phyloP scores from a whole-genome alignment of 2,113 vertebrate genomes.

The Hemiprocne comata region DNA sequence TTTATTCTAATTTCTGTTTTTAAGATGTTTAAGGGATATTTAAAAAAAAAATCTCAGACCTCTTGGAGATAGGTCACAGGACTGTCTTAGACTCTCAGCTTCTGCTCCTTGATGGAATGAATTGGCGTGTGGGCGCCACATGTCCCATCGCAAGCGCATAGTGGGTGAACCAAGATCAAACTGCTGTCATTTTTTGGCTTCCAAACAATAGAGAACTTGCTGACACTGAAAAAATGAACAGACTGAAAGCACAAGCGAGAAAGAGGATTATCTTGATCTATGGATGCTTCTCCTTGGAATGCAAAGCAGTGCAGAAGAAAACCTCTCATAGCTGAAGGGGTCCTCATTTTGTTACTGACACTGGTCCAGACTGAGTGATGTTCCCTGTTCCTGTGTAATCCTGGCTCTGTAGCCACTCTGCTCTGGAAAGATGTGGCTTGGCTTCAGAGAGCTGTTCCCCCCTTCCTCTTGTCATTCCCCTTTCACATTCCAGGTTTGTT shows the following conservation, averaged over 20 bases:
- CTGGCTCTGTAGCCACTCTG: background rate
- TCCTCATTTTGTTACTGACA: background rate
- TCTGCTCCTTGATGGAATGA: background rate
- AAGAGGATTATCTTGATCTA: background rate
- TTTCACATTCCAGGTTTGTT: background rate
- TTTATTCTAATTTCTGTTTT: too few species aligned
- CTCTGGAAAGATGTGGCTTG: background rate
- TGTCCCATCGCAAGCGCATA: background rate
- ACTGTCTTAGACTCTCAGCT: background rate
- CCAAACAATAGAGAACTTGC: background rate
- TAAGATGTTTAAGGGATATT: background rate
- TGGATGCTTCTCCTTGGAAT: background rate
- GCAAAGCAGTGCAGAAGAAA: background rate
- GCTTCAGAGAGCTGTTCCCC: background rate
- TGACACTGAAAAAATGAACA: background rate
- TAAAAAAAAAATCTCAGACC: background rate
- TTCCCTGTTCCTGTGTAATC: background rate
- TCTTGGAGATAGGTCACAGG: background rate
- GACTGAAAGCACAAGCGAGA: background rate
- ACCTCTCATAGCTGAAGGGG: background rate
- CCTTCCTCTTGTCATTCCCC: background rate
- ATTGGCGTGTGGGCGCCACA: background rate
- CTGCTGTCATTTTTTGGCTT: constrained; percentile 8
- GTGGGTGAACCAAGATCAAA: constrained; percentile 10
- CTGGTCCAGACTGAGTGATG: background rate